These are phyloP conservation scores for Vidua macroura DNA, from an alignment of 2,113 vertebrate species.

Conservation along the genomic window DNA sequence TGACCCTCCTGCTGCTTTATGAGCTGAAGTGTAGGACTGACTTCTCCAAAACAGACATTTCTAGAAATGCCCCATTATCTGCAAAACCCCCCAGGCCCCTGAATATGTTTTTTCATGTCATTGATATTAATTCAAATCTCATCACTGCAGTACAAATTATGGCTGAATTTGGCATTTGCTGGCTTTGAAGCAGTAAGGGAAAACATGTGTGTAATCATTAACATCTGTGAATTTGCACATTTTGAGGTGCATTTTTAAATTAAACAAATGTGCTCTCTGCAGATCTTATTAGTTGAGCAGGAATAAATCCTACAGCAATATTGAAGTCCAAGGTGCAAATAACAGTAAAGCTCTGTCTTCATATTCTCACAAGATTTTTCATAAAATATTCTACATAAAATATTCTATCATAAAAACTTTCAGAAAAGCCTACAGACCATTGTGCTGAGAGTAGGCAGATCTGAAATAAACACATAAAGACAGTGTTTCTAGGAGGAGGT, in stretches of 20 bases:
- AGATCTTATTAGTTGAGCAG: background rate
- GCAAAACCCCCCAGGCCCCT: background rate
- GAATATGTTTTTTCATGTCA: background rate
- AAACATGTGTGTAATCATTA: conserved; percentile 16
- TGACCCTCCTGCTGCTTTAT: background rate
- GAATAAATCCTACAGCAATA: background rate
- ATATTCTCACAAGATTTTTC: background rate
- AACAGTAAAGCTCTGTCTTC: background rate
- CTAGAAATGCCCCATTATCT: background rate
- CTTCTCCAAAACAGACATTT: background rate
- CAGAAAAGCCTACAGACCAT: background rate
- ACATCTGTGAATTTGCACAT: conserved; percentile 46
- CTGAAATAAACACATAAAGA: background rate
- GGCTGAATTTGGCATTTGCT: background rate
- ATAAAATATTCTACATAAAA: background rate
- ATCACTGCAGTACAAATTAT: conserved; percentile 13
- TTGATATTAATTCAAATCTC: conserved; percentile 3
- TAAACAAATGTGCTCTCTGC: background rate
- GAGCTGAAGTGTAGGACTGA: background rate
- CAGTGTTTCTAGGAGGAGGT: background rate
- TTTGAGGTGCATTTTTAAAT: background rate
- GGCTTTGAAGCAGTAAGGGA: conserved; percentile 22
- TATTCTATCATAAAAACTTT: background rate
- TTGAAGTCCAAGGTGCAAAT: background rate
- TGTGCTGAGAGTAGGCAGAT: background rate